Evolutionary conservation across 2,113 vertebrate genomes (phyloP), one percentile per base, ranked within the genome.

Genomic region (Cheilinus undulatus): DNA sequence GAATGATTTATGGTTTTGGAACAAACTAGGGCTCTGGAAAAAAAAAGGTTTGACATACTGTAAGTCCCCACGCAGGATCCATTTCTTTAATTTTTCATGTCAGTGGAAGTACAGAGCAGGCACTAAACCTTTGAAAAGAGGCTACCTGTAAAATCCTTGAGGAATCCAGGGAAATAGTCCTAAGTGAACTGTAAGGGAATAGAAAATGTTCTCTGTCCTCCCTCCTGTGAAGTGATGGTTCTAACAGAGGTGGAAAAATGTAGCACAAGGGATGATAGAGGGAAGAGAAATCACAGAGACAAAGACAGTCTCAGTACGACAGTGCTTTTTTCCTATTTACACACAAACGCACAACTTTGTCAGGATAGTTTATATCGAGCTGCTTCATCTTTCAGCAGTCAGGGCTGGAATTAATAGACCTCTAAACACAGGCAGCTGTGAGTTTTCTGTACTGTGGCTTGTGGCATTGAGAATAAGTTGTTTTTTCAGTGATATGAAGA

Each of bases 371-470:
- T 89, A 91, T 67, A 54, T 67, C 77, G 84, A 86, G 80, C 85
- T 87, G 86, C 90, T 89, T 90, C 84, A 90, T 89, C 80, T 89
- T 88, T 87, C 83, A 75, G 66, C 83, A 75, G 82, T 82, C 90
- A 70, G 82, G 82, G 70, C 76, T 87, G 65, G 82, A 89, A 89
- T 91, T 87, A 93, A 90, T 88, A 69, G 87, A 81, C 70, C 76
- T 60, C 61, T 80, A 86, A 89, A 85, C 78, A 73, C 64, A 84
- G 84, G 73, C 89, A 89, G 88, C 86, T 91, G 88, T 53, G 71
- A 75, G 61, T 63, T 50, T 75, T 82, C 80, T 61, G 66, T 72
- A 54, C 73, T 65, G 73, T 59, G 54, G 80, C 78, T 82, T 67
- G 79, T 74, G 76, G 86, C 72, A 68, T 72, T 73, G 64, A 72